phyloP scores from a whole-genome alignment of 1,140 invertebrate genomes.

The Scylla paramamosain region DNA sequence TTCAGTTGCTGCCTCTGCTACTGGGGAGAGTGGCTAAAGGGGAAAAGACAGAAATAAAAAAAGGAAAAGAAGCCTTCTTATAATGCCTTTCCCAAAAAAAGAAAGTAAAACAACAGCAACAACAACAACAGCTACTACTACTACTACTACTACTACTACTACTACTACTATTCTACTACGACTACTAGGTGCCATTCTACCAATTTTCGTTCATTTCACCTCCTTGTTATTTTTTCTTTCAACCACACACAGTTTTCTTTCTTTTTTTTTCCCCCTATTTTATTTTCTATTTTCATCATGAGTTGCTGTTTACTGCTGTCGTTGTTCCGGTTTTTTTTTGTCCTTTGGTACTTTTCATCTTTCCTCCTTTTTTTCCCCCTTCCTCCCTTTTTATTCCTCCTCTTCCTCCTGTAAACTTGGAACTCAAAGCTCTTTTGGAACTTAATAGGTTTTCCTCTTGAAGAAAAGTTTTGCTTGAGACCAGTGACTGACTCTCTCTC shows the following conservation, averaged over 20 bases:
- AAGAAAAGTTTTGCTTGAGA: constrained; percentile 16
- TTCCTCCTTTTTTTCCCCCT: not conserved
- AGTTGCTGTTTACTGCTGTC: not conserved
- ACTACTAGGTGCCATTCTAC: not conserved
- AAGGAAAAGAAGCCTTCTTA: too few species aligned
- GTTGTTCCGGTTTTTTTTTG: not conserved
- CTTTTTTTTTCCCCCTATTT: not conserved
- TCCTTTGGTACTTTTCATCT: not conserved
- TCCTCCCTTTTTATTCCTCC: not conserved
- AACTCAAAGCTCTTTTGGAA: not conserved
- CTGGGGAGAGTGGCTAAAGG: too few species aligned
- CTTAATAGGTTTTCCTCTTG: constrained; percentile 1
- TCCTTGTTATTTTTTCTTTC: not conserved
- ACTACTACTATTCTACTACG: not conserved
- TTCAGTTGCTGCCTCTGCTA: too few species aligned
- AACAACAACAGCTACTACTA: too few species aligned
- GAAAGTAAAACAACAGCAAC: too few species aligned
- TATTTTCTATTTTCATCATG: not conserved
- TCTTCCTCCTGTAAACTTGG: not conserved
- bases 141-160: too few species aligned
- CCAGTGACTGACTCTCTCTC: not conserved
- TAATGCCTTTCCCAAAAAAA: too few species aligned
- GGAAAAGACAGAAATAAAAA: too few species aligned
- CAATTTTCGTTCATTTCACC: not conserved
- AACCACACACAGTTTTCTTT: not conserved